Percentiles rank a stretch among this genome's conserved stretches.
These are phyloP conservation scores for Anolis apletophallus DNA, from an alignment of 2,797 vertebrate species.

Conservation along the genomic window DNA sequence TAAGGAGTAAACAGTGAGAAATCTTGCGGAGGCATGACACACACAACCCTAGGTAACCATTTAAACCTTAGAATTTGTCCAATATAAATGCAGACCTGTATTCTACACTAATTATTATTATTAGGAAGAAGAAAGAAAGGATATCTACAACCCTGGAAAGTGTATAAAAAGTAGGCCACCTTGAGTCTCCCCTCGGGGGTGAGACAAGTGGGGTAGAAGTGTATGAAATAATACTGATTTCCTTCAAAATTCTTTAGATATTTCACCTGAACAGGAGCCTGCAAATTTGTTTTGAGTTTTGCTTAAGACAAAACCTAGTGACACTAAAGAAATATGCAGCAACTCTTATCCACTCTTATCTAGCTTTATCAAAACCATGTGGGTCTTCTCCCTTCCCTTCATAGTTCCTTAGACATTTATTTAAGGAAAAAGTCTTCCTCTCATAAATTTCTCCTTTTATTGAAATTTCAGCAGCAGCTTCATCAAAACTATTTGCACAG, in stretches of 20 bases:
- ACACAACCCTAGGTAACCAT: neutral
- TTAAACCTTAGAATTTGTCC: neutral
- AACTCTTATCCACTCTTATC: no score
- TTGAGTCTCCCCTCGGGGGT: no score
- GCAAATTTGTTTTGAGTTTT: neutral
- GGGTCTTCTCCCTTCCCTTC: neutral
- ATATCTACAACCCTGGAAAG: no score
- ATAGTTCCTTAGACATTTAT: neutral
- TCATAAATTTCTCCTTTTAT: neutral
- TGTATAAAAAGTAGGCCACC: neutral
- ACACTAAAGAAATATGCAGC: neutral
- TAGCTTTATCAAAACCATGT: neutral
- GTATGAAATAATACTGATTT: no score
- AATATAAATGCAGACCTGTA: neutral
- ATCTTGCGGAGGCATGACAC: no score
- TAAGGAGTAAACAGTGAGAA: no score
- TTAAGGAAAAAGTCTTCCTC: neutral
- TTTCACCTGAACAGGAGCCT: neutral
- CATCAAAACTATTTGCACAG: neutral
- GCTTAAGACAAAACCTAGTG: neutral
- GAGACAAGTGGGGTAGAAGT: no score
- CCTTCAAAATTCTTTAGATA: neutral
- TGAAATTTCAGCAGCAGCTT: neutral
- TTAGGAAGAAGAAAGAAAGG: neutral
- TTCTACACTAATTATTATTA: neutral